Percentiles rank a stretch among this genome's conserved stretches.
phyloP scores from a whole-genome alignment of 2,888 invertebrate genomes.

The Pyrgus malvae region DNA sequence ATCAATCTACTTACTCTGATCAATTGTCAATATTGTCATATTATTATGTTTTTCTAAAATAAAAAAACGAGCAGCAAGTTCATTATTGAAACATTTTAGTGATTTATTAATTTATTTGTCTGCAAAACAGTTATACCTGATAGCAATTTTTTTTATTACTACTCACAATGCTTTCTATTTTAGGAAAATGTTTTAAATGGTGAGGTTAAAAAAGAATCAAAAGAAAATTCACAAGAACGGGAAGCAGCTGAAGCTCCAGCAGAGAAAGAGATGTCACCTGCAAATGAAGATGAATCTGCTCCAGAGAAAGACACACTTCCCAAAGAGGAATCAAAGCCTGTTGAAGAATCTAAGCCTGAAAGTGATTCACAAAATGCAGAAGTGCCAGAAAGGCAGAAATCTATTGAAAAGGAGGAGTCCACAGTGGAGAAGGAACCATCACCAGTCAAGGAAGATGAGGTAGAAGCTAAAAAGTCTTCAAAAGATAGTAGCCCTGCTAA shows the following conservation, averaged over 20 bases:
- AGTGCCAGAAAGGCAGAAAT: conserved; percentile 48
- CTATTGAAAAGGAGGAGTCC: conserved; percentile 45
- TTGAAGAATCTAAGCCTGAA: conserved; percentile 38
- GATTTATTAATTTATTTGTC: too few species aligned
- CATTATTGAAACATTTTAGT: too few species aligned
- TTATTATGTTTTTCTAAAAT: too few species aligned
- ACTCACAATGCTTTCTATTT: too few species aligned
- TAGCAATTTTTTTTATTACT: too few species aligned
- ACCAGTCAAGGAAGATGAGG: conserved; percentile 47
- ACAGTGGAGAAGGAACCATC: conserved; percentile 44
- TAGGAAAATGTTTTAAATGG: conserved; percentile 64
- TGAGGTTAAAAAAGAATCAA: conserved; percentile 53
- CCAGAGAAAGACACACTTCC: conserved; percentile 47
- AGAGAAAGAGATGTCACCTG: conserved; percentile 44
- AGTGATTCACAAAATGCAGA: conserved; percentile 46
- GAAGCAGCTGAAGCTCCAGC: conserved; percentile 35
- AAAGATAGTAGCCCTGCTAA: conserved; percentile 60
- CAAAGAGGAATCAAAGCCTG: conserved; percentile 32
- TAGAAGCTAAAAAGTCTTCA: conserved; percentile 49
- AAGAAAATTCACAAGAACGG: conserved; percentile 59
- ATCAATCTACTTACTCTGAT: too few species aligned
- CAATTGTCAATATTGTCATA: too few species aligned
- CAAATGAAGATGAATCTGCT: conserved; percentile 41
- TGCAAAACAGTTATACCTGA: too few species aligned
- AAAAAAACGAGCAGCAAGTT: too few species aligned